phyloP scores from a whole-genome alignment of 1,140 invertebrate species.

The Charaxes varanes region DNA sequence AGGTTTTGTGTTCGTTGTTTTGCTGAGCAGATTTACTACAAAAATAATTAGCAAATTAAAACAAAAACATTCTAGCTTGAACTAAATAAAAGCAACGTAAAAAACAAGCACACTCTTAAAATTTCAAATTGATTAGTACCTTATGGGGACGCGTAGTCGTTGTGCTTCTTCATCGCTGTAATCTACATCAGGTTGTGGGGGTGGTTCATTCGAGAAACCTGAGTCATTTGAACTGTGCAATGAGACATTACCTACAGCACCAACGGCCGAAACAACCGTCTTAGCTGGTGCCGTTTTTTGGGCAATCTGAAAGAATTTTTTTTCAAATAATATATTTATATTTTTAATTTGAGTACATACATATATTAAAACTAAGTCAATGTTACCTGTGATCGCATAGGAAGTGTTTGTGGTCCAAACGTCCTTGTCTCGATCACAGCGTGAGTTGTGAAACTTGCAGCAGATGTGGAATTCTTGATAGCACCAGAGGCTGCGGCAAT shows the following conservation, averaged over 20 bases:
- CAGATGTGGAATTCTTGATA: conserved; percentile 74
- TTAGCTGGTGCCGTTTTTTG: conserved; percentile 68
- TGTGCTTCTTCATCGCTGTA: conserved; percentile 91
- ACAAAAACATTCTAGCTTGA: conserved; percentile 35
- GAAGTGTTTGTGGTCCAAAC: conserved; percentile 69
- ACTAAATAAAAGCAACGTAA: conserved; percentile 15
- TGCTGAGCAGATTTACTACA: conserved; percentile 67
- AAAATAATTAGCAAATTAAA: conserved; percentile 56
- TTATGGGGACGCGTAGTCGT: conserved; percentile 78
- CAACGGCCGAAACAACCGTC: conserved; percentile 63
- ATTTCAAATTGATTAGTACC: conserved; percentile 70
- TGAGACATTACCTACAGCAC: conserved; percentile 81
- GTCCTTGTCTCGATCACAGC: conserved; percentile 71
- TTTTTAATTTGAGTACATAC: neutral
- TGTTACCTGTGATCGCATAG: conserved; percentile 70
- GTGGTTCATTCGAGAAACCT: conserved; percentile 92
- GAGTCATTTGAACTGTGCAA: conserved; percentile 93
- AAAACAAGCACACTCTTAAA: conserved; percentile 16
- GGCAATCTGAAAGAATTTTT: conserved; percentile 41
- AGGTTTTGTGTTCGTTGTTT: conserved; percentile 76
- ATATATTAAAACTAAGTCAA: conserved; percentile 2
- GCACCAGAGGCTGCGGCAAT: conserved; percentile 71
- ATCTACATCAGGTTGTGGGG: conserved; percentile 90
- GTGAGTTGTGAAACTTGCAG: conserved; percentile 75
- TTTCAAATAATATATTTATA: conserved; percentile 1